Conservation (phyloP, 2,888 invertebrate species). For the Merodon equestris region DNA sequence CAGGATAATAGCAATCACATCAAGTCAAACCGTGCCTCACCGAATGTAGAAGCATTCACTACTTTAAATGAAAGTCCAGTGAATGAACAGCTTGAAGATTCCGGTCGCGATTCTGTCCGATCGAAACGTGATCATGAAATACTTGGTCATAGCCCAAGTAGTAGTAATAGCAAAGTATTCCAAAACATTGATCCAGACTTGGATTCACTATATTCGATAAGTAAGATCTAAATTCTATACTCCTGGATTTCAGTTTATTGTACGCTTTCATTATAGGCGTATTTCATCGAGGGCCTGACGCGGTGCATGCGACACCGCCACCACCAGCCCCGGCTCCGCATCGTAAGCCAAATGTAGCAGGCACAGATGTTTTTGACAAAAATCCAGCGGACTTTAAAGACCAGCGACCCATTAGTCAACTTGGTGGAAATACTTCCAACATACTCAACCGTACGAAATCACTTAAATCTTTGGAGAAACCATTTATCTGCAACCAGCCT, state of each 20-base stretch:
- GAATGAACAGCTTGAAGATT: constrained; percentile 72
- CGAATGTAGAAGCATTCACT: constrained; percentile 59
- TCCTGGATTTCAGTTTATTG: not conserved
- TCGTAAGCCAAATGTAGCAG: constrained; percentile 79
- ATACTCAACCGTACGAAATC: constrained; percentile 54
- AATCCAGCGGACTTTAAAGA: constrained; percentile 51
- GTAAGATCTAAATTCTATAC: constrained; percentile 73
- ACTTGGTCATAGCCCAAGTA: constrained; percentile 76
- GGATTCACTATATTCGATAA: constrained; percentile 87
- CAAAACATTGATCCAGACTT: constrained; percentile 81
- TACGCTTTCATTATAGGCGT: constrained; percentile 72
- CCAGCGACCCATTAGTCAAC: constrained; percentile 39
- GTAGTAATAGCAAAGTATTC: constrained; percentile 78
- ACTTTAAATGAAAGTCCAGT: constrained; percentile 73
- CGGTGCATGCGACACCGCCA: constrained; percentile 83
- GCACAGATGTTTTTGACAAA: constrained; percentile 63
- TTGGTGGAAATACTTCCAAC: constrained; percentile 31
- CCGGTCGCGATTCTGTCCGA: constrained; percentile 70
- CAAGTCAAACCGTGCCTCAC: constrained; percentile 61
- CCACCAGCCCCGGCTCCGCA: constrained; percentile 89
- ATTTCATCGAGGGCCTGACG: constrained; percentile 77
- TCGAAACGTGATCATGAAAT: constrained; percentile 72
- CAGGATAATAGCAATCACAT: constrained; percentile 75
- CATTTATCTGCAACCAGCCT: constrained; percentile 69
- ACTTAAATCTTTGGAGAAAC: constrained; percentile 49